A percentile compares a stretch with the other conserved stretches of the same genome.
phyloP scores from a whole-genome alignment of 2,888 invertebrate species.

The Molorchus minor region DNA sequence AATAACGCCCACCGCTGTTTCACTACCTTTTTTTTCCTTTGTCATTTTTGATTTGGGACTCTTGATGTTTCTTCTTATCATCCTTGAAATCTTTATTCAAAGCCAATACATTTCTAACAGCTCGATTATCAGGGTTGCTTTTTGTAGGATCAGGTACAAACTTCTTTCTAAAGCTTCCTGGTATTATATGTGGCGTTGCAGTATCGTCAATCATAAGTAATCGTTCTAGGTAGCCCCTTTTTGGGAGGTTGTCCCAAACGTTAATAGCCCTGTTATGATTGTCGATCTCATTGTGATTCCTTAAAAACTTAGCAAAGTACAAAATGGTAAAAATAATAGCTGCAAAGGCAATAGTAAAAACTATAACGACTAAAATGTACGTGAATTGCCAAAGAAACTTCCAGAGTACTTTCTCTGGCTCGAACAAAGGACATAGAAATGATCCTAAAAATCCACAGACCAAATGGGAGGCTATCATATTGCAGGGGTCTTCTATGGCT shows the following conservation, averaged over 20 bases:
- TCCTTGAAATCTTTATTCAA: too few relatives aligned
- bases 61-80: too few relatives aligned
- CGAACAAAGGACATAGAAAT: constrained; percentile 48
- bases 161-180: constrained; percentile 29
- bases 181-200: constrained; percentile 28
- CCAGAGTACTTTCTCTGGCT: constrained; percentile 26
- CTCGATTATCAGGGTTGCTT: too few relatives aligned
- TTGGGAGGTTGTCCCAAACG: constrained; percentile 27
- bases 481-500: constrained; percentile 58
- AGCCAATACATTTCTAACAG: too few relatives aligned
- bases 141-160: neutral
- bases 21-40: too few relatives aligned
- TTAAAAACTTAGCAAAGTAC: constrained; percentile 15
- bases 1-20: too few relatives aligned
- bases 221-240: constrained; percentile 31
- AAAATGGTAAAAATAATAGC: constrained; percentile 24
- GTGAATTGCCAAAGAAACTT: constrained; percentile 33
- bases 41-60: too few relatives aligned
- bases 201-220: constrained; percentile 23
- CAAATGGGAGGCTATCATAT: constrained; percentile 53
- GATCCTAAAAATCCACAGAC: constrained; percentile 51
- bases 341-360: constrained; percentile 20
- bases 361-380: constrained; percentile 21
- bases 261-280: constrained; percentile 34
- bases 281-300: constrained; percentile 28